Percentiles rank a stretch among this genome's conserved stretches.
phyloP scores from a whole-genome alignment of 2,888 invertebrate genomes.

The Cerceris rybyensis region DNA sequence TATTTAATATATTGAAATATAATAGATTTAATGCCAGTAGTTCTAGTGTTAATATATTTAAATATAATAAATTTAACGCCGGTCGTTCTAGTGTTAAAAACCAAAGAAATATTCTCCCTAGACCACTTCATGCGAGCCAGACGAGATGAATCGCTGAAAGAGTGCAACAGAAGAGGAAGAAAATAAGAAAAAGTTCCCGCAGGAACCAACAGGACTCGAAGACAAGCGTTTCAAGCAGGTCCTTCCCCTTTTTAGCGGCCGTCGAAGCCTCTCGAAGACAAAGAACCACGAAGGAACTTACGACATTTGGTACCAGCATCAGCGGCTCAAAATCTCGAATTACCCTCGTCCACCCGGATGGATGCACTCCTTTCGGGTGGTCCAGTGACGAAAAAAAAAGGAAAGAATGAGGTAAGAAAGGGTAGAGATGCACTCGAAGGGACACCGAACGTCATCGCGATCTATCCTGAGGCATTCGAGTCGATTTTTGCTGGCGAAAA shows the following conservation, averaged over 20 bases:
- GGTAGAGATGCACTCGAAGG: background rate
- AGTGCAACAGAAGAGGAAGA: background rate
- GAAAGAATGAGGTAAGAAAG: background rate
- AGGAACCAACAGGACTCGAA: background rate
- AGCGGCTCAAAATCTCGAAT: slow-evolving; percentile 55
- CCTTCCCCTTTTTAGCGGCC: slow-evolving; percentile 15
- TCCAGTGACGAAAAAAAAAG: slow-evolving; percentile 44
- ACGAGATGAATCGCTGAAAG: background rate
- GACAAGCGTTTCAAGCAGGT: slow-evolving; percentile 6
- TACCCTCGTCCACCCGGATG: slow-evolving; percentile 51
- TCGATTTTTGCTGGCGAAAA: too few species aligned
- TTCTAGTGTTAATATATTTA: too few species aligned
- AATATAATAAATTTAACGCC: too few species aligned
- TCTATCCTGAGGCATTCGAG: too few species aligned
- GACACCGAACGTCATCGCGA: too few species aligned
- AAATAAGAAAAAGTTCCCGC: background rate
- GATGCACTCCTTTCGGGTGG: slow-evolving; percentile 68
- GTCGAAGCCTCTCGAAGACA: slow-evolving; percentile 30
- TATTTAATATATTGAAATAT: too few species aligned
- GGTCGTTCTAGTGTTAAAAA: too few species aligned
- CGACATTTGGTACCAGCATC: slow-evolving; percentile 51
- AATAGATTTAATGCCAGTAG: too few species aligned
- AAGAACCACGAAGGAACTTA: slow-evolving; percentile 31
- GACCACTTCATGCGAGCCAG: too few species aligned
- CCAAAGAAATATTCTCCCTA: too few species aligned